phyloP scores from a whole-genome alignment of 1,140 invertebrate species.

The Muscidifurax raptorellus region DNA sequence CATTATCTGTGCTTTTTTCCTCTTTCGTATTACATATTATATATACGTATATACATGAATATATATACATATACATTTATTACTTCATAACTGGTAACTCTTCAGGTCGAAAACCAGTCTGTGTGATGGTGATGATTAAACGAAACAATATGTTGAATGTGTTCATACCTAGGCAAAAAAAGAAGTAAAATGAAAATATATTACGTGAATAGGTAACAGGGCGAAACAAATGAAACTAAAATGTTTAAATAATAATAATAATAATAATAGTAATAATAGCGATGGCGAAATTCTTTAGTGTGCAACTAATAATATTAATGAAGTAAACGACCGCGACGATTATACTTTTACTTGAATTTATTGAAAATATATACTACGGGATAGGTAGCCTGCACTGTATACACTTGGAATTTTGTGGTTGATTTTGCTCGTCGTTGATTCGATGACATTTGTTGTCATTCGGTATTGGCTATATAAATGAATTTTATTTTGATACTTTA shows the following conservation, averaged over 20 bases:
- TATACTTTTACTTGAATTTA: conserved; percentile 56
- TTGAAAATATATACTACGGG: background rate
- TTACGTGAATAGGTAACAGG: conserved; percentile 51
- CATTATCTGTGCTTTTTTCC: background rate
- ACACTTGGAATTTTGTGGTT: conserved; percentile 2
- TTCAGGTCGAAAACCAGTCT: conserved; percentile 61
- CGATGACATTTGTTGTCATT: background rate
- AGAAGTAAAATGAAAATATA: background rate
- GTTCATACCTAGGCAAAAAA: conserved; percentile 68
- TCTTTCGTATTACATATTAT: conserved; percentile 14
- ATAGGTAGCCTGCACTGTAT: conserved; percentile 10
- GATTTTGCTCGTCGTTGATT: background rate
- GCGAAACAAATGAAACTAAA: conserved; percentile 50
- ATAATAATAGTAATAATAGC: background rate
- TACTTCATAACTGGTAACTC: conserved; percentile 35
- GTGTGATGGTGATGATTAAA: conserved; percentile 57
- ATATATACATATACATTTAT: background rate
- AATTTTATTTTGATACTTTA: background rate
- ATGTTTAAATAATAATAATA: conserved; percentile 37
- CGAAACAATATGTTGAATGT: conserved; percentile 70
- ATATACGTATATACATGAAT: background rate
- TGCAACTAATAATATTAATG: conserved; percentile 32
- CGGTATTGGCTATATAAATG: background rate
- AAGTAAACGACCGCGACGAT: conserved; percentile 54
- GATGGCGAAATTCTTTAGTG: conserved; percentile 46